Evolutionary conservation across 2,888 invertebrate genomes (phyloP), one percentile per base, ranked within the genome.

Genomic region (Smittia aterrima): DNA sequence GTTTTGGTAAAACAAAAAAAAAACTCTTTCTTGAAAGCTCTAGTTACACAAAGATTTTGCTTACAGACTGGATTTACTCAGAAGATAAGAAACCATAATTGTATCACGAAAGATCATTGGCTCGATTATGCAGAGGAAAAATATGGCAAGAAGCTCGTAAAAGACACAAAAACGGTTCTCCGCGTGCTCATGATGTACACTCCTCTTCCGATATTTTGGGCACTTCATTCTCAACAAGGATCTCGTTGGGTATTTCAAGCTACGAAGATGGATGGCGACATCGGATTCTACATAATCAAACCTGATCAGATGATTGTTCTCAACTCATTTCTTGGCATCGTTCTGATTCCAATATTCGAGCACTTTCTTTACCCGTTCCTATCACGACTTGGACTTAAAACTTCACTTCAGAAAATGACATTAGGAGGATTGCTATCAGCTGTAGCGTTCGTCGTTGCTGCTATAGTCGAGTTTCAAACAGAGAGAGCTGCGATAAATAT

Each of bases 291-390:
- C 83, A 86, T 88, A 0, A 83, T 95, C 20, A 90, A 95, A 78
- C 95, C 98, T 0, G 98, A 99, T 84, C 98, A 98, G 75, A 90
- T 98, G 90, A 96, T 96, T 86, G 92, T 96, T 75, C 82, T 96
- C 1, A 96, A 96, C 83, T 96, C 96, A 0, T 80, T 95, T 3
- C 84, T 96, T 40, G 93, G 96, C 78, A 83, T 97, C 22, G 71
- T 89, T 1, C 90, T 96, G 77, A 96, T 97, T 79, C 97, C 97
- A 0, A 79, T 93, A 0, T 94, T 92, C 79, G 90, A 93, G 81
- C 86, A 89, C 74, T 86, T 85, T 1, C 85, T 97, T 74, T 97
- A 97, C 81, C 96, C 96, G 0, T 79, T 89, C 0, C 81, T 96
- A 73, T 86, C 86, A 1, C 91, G 90, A 82, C 85, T 91, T 75